These are phyloP conservation scores for Leuciscus waleckii DNA, from an alignment of 2,797 vertebrate genomes.

Conservation along the genomic window DNA sequence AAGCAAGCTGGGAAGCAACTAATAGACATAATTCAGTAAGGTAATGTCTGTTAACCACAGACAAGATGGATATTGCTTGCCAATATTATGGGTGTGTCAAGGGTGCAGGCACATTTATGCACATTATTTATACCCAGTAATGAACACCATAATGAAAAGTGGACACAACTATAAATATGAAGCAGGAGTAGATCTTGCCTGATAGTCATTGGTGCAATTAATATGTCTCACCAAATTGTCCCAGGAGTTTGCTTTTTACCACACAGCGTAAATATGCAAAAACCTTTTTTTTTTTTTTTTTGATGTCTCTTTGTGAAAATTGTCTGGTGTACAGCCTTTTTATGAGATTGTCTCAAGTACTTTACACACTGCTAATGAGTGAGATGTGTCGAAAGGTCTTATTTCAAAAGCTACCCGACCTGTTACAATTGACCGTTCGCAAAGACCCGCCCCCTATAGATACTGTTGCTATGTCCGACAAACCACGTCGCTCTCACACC, in stretches of 20 bases:
- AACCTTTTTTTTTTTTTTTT: constrained; percentile 58
- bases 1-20: constrained; percentile 71
- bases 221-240: constrained; percentile 74
- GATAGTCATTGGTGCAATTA: constrained; percentile 83
- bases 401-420: constrained; percentile 32
- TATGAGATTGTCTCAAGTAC: constrained; percentile 40
- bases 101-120: constrained; percentile 77
- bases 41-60: constrained; percentile 78
- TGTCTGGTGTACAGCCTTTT: constrained; percentile 30
- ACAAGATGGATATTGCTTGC: constrained; percentile 81
- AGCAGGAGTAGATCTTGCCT: constrained; percentile 69
- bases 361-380: constrained; percentile 36
- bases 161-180: constrained; percentile 85
- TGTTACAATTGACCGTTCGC: constrained; percentile 16
- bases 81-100: constrained; percentile 75
- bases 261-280: constrained; percentile 68
- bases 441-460: too few relatives aligned
- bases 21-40: constrained; percentile 82
- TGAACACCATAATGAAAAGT: constrained; percentile 87
- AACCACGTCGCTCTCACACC: too few relatives aligned
- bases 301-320: constrained; percentile 38
- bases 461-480: too few relatives aligned
- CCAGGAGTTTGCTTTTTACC: constrained; percentile 60
- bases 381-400: constrained; percentile 49
- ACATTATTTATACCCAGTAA: constrained; percentile 83